Percentiles rank a stretch among this genome's conserved stretches.
Conservation (phyloP, 2,888 invertebrate species). For the Drosophila meridiana region DNA sequence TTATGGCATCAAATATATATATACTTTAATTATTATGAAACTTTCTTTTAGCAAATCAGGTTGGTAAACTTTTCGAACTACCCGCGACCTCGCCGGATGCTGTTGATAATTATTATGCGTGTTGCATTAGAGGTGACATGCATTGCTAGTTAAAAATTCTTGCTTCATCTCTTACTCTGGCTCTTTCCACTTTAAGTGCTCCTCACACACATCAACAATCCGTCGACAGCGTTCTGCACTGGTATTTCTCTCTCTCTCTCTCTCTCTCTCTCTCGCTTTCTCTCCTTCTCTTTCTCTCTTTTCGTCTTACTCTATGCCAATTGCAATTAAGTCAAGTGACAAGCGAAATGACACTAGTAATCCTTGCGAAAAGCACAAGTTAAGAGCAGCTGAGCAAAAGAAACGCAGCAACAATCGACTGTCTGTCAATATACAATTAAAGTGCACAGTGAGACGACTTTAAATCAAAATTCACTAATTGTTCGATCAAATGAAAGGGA, state of each 20-base stretch:
- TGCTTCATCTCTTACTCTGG: neutral
- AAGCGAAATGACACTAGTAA: slow-evolving; percentile 53
- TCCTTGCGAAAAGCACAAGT: slow-evolving; percentile 9
- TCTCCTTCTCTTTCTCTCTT: neutral
- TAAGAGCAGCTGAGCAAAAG: slow-evolving; percentile 7
- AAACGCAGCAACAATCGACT: slow-evolving; percentile 24
- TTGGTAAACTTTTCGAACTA: neutral
- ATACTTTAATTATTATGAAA: too few relatives aligned
- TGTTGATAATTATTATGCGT: slow-evolving; percentile 71
- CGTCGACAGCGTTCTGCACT: slow-evolving; percentile 2
- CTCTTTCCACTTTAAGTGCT: slow-evolving; percentile 5
- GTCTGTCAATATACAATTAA: slow-evolving; percentile 3
- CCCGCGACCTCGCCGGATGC: slow-evolving; percentile 48
- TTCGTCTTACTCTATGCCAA: slow-evolving; percentile 35
- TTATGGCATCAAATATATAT: too few relatives aligned
- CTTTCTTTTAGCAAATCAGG: neutral
- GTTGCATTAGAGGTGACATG: slow-evolving; percentile 58
- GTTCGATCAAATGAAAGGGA: neutral
- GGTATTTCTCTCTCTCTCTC: neutral
- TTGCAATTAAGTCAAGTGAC: slow-evolving; percentile 78
- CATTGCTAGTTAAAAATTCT: slow-evolving; percentile 33
- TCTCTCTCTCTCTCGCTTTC: neutral
- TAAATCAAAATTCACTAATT: slow-evolving; percentile 2
- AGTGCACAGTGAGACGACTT: neutral
- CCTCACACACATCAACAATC: slow-evolving; percentile 16